phyloP scores from a whole-genome alignment of 2,113 vertebrate species.

The Corythoichthys intestinalis region DNA sequence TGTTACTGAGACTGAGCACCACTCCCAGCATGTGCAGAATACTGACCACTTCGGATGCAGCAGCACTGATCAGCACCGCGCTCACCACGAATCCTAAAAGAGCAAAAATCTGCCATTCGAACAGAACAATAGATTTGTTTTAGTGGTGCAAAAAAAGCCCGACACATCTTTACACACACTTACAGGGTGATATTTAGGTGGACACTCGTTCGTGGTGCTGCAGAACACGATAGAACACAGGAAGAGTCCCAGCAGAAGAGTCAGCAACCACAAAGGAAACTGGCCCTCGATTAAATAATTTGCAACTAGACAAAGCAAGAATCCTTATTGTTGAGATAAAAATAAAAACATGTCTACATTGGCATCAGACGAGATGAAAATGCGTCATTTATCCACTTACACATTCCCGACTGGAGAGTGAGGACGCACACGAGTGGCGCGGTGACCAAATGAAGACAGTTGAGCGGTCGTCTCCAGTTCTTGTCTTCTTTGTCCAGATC shows the following conservation, averaged over 20 bases:
- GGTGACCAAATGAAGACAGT: conserved; percentile 85
- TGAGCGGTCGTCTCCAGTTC: conserved; percentile 95
- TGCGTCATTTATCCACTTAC: no score
- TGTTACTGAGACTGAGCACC: conserved; percentile 89
- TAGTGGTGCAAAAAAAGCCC: no score
- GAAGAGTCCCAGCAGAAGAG: conserved; percentile 70
- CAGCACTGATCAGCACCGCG: conserved; percentile 84
- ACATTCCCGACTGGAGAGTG: conserved; percentile 81
- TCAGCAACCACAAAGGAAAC: conserved; percentile 84
- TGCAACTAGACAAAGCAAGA: conserved; percentile 80
- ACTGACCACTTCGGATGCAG: conserved; percentile 88
- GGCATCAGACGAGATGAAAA: no score
- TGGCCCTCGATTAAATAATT: conserved; percentile 78
- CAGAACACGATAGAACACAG: conserved; percentile 78
- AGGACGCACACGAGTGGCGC: conserved; percentile 82
- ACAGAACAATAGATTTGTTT: no score
- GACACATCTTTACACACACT: conserved; percentile 54
- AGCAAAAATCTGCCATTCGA: conserved; percentile 84
- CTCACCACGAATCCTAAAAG: conserved; percentile 91
- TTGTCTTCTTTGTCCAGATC: conserved; percentile 86
- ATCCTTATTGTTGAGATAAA: no score
- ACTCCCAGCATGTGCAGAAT: conserved; percentile 85
- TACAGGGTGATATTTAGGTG: conserved; percentile 85
- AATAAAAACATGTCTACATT: no score
- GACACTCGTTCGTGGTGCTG: conserved; percentile 78